Conservation (phyloP, 64 coral and sea anemone species). For the Montipora efflorescens region DNA sequence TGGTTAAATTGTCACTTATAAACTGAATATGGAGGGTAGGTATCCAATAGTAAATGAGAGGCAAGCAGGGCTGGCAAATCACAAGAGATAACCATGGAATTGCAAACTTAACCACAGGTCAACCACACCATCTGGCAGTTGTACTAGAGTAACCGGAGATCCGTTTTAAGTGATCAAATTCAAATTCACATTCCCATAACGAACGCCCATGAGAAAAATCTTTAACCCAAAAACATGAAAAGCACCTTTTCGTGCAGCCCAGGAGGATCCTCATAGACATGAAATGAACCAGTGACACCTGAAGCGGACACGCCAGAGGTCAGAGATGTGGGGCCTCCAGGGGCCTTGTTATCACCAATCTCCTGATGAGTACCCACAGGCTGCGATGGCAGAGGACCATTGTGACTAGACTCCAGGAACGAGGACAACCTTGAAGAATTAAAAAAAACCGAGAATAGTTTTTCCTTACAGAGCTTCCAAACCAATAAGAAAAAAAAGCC, state of each 20-base stretch:
- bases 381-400: conserved; percentile 39
- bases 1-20: too few species aligned
- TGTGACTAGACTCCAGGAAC: conserved; percentile 77
- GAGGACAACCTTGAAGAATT: conserved; percentile 65
- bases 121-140: too few species aligned
- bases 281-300: conserved; percentile 44
- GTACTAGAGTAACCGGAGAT: too few species aligned
- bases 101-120: too few species aligned
- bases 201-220: too few species aligned
- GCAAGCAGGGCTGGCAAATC: too few species aligned
- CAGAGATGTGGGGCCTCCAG: conserved; percentile 87
- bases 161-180: too few species aligned
- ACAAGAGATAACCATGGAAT: too few species aligned
- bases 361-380: conserved; percentile 66
- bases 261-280: conserved; percentile 89
- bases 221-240: not conserved
- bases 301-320: conserved; percentile 51
- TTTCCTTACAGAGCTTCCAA: not conserved
- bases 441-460: not conserved
- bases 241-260: conserved; percentile 97
- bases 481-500: too few species aligned
- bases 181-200: too few species aligned
- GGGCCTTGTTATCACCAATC: conserved; percentile 91
- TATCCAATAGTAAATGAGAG: too few species aligned
- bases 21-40: too few species aligned